These are phyloP conservation scores for Dendrolimus pini DNA, from an alignment of 2,888 invertebrate genomes.

Conservation along the genomic window DNA sequence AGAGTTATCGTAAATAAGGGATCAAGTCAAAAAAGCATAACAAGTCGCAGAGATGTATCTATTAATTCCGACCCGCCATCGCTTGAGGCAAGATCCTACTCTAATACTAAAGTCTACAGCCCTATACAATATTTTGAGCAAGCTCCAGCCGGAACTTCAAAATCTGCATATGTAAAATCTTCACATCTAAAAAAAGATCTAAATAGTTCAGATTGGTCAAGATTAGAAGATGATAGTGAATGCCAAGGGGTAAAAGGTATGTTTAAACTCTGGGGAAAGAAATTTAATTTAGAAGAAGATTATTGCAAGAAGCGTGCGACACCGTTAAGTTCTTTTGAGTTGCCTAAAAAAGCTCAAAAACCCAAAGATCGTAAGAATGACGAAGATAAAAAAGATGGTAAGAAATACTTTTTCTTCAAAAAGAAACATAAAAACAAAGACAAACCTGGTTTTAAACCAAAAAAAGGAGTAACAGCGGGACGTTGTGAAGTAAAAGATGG, in stretches of 20 bases:
- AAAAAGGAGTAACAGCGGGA: constrained; percentile 46
- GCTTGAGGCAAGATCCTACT: constrained; percentile 43
- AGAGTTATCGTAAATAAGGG: constrained; percentile 17
- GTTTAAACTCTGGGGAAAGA: constrained; percentile 59
- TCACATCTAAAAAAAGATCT: constrained; percentile 16
- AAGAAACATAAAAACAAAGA: constrained; percentile 27
- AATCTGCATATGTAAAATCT: constrained; percentile 15
- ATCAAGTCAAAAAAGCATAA: constrained; percentile 23
- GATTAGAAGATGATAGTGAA: constrained; percentile 29
- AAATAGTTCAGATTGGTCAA: constrained; percentile 22
- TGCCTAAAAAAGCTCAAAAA: constrained; percentile 13
- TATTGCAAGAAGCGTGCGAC: constrained; percentile 17
- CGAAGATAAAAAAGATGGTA: constrained; percentile 30
- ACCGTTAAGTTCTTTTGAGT: constrained; percentile 18
- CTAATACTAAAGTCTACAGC: constrained; percentile 33
- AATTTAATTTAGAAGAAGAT: constrained; percentile 48
- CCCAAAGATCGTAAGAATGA: constrained; percentile 16
- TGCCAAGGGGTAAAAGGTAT: constrained; percentile 46
- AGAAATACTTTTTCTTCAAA: constrained; percentile 52
- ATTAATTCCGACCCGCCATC: constrained; percentile 55
- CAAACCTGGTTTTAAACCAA: constrained; percentile 27
- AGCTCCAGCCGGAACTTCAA: constrained; percentile 12
- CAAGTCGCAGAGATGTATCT: constrained; percentile 45
- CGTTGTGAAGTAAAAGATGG: constrained; percentile 54
- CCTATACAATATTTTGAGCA: constrained; percentile 18